Percentiles rank a stretch among this genome's conserved stretches.
phyloP scores from a whole-genome alignment of 2,797 vertebrate genomes.

The Takifugu rubripes region DNA sequence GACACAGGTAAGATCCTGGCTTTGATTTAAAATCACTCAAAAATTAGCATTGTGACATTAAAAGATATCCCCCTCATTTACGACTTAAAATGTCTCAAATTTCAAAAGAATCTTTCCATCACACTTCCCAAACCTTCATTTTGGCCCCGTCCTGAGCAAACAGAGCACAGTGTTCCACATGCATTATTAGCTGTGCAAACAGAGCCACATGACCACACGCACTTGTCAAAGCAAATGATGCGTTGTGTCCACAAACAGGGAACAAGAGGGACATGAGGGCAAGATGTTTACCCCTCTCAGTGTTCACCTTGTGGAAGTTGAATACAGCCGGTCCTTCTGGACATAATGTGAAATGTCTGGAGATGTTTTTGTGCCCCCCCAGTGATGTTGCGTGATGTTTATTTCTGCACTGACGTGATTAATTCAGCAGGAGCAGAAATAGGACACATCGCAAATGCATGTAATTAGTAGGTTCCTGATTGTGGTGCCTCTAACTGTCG shows the following conservation, averaged over 20 bases:
- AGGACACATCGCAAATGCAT: conserved; percentile 32
- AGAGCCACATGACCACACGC: conserved; percentile 6
- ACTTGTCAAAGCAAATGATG: conserved; percentile 47
- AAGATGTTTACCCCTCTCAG: conserved; percentile 1
- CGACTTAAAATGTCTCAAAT: no score
- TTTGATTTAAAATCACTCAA: conserved; percentile 5
- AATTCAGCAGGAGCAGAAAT: conserved; percentile 21
- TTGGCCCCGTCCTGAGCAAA: background rate
- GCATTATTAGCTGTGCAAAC: conserved; percentile 24
- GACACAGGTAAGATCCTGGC: conserved; percentile 44
- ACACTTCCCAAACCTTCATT: conserved; percentile 1
- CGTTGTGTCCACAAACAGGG: conserved; percentile 28
- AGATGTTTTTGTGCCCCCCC: background rate
- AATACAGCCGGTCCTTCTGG: background rate
- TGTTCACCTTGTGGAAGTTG: conserved; percentile 2
- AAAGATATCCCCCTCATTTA: no score
- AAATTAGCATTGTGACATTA: background rate
- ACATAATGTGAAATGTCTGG: no score
- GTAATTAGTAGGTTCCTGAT: conserved; percentile 19
- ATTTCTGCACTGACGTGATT: conserved; percentile 6
- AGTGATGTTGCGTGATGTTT: background rate
- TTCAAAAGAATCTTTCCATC: conserved; percentile 1
- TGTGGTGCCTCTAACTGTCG: background rate
- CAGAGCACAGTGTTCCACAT: conserved; percentile 14
- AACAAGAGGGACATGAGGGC: conserved; percentile 18